Evolutionary conservation across 1,140 invertebrate genomes (phyloP), one percentile per base, ranked within the genome.

Genomic region (Drosophila mauritiana): DNA sequence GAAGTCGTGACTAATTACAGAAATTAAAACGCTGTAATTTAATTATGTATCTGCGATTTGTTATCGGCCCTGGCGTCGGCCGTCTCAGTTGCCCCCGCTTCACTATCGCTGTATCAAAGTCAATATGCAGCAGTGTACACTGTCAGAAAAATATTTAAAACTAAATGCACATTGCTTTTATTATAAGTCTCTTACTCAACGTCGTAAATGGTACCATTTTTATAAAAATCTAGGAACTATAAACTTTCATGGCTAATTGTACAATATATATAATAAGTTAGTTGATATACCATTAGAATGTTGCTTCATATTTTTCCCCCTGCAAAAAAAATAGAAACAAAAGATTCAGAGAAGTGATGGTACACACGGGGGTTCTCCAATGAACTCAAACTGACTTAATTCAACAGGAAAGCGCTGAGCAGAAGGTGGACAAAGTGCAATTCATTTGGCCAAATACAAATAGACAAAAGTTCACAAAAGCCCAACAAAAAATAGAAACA

Each of bases 1-100:
- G 48, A 91, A 92, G 80, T 92, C 91, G 91, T 92, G 91, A 92
- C 91, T 92, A 92, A 92, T 92, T 92, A 92, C 91, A 91, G 91
- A 92, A 92, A 92, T 92, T 92, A 91, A 92, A 92, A 92, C 91
- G 88, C 91, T 92, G 91, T 92, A 92, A 92, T 91, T 92, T 92
- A 92, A 92, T 92, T 92, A 92, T 92, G 91, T 92, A 92, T 92
- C 91, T 90, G 77, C 84, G 91, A 90, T 91, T 92, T 83, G 83
- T 91, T 91, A 91, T 91, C 90, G 72, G 55, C 67, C 58, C 52
- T 58, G 68, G 56, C 69, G 51, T 53, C 65, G 69, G 55, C 67
- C 43, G 62, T 45, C 45, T 25, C 46, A 37, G 65, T 31, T 43
- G 36, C 17, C 37, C 68, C 72, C 46, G 55, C 48, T 58, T n/a